Evolutionary conservation across 2,113 vertebrate genomes (phyloP), one percentile per base, ranked within the genome.

Genomic region (Anhinga rufa): DNA sequence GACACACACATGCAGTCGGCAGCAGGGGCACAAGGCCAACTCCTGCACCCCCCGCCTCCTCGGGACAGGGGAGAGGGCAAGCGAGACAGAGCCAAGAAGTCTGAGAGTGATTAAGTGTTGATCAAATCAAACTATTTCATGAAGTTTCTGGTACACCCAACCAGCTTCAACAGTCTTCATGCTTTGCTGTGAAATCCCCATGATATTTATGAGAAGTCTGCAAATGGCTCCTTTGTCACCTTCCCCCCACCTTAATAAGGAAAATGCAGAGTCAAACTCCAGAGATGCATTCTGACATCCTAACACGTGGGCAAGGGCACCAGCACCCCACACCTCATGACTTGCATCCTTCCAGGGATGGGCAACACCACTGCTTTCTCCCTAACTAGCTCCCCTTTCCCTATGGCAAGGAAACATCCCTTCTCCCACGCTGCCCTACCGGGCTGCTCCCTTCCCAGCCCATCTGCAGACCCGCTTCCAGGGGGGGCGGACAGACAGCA

Each of bases 401-500:
- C n/a, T 17, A n/a, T 0, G 0, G 20, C 1, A 0, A 70, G 31
- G 40, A 71, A 64, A 26, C 5, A 6, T 8, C 46, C 31, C 25
- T 46, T 58, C 28, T 72, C 64, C 58, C 77, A 81, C 7, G 1
- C 14, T 49, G 29, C 42, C 17, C 44, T 58, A 51, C 52, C 4
- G 17, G n/a, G 28, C 26, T 24, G 1, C 48, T 48, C 5, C 0
- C 54, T 38, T 80, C 74, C 77, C 82, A 82, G 62, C 20, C 70
- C 65, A 31, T 44, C 26, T 14, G 36, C 66, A 71, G 71, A 25
- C 77, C 82, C 6, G 4, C 80, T 78, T 95, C 75, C 72, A 40
- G 28, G 20, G 89, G 85, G 85, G 86, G 51, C 88, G 90, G 95
- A 71, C 96, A 96, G 93, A 95, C 96, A 96, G 88, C 84, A 38